Percentiles rank a stretch among this genome's conserved stretches.
These are phyloP conservation scores for Apis dorsata DNA, from an alignment of 1,140 invertebrate species.

Conservation along the genomic window DNA sequence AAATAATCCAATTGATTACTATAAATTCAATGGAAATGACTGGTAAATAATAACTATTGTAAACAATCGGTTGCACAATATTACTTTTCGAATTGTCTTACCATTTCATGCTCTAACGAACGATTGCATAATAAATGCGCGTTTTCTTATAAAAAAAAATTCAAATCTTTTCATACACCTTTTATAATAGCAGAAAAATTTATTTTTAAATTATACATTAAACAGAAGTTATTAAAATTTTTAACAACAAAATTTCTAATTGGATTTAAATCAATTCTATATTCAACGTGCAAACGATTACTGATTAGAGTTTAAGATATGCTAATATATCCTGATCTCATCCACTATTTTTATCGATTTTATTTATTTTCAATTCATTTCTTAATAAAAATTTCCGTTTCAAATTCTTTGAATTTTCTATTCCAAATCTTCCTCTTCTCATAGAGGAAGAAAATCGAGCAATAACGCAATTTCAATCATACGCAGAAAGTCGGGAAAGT, in stretches of 20 bases:
- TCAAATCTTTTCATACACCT: neutral
- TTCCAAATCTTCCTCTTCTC: too few relatives aligned
- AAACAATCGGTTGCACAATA: slow-evolving; percentile 38
- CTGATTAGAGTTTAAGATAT: too few relatives aligned
- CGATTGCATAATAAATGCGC: slow-evolving; percentile 26
- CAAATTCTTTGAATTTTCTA: too few relatives aligned
- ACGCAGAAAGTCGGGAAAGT: neutral
- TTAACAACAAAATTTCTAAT: too few relatives aligned
- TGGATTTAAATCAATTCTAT: too few relatives aligned
- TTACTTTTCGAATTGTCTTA: slow-evolving; percentile 32
- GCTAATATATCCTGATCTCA: too few relatives aligned
- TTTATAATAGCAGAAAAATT: neutral
- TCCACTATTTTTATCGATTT: too few relatives aligned
- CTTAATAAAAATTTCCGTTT: too few relatives aligned
- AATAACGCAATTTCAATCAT: neutral
- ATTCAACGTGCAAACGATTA: too few relatives aligned
- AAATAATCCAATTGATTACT: neutral
- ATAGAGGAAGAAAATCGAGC: neutral
- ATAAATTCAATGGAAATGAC: slow-evolving; percentile 2
- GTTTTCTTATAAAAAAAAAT: slow-evolving; percentile 5
- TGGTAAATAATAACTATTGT: neutral
- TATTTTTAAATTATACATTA: neutral
- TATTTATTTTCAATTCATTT: too few relatives aligned
- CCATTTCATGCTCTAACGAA: neutral
- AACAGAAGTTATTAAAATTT: slow-evolving; percentile 7